A percentile compares a stretch with the other conserved stretches of the same genome.
Conservation (phyloP, 2,888 invertebrate genomes). For the Thera obeliscata region DNA sequence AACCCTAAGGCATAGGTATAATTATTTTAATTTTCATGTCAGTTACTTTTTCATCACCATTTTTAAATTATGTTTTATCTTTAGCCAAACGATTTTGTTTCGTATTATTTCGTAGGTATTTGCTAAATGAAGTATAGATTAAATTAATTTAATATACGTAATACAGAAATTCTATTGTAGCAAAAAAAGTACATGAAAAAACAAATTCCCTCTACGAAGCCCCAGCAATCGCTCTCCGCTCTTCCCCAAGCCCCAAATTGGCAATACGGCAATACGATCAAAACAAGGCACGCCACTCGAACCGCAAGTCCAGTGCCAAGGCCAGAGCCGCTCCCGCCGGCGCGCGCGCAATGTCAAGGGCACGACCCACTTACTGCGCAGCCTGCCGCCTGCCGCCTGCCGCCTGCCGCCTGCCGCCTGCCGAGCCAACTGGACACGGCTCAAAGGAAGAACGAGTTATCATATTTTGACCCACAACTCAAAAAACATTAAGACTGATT, state of each 20-base stretch:
- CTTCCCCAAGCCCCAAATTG: background rate
- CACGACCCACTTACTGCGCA: constrained; percentile 71
- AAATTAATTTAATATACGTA: too few species aligned
- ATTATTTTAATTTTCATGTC: too few species aligned
- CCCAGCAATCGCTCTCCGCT: background rate
- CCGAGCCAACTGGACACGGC: background rate
- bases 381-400: constrained; percentile 47
- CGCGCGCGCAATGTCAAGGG: constrained; percentile 68
- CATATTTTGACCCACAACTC: too few species aligned
- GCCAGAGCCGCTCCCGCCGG: constrained; percentile 44
- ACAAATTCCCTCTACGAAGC: background rate
- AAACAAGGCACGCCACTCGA: constrained; percentile 47
- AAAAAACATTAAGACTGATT: too few species aligned
- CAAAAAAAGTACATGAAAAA: too few species aligned
- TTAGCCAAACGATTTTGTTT: too few species aligned
- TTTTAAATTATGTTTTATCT: too few species aligned
- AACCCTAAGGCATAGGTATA: background rate
- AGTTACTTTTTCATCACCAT: too few species aligned
- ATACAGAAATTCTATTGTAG: too few species aligned
- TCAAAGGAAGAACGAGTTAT: too few species aligned
- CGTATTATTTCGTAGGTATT: too few species aligned
- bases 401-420: background rate
- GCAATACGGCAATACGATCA: constrained; percentile 7
- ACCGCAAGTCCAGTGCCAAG: constrained; percentile 47
- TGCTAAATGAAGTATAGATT: too few species aligned